These are phyloP conservation scores for Pristionchus exspectatus DNA, from an alignment of 2,888 invertebrate species.

Conservation along the genomic window DNA sequence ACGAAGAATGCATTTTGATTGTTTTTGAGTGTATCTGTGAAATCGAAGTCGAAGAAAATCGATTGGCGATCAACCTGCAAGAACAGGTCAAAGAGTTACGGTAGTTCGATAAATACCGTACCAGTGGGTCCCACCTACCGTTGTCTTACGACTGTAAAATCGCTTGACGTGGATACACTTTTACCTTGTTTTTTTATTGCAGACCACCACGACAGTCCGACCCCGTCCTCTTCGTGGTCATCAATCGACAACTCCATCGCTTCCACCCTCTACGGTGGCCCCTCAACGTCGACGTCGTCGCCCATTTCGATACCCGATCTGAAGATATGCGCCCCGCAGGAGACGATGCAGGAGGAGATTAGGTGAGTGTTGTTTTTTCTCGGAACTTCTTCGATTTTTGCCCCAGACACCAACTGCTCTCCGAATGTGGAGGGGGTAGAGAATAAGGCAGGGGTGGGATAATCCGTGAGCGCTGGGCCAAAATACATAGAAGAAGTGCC, in stretches of 20 bases:
- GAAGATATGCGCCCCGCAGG: conserved; percentile 9
- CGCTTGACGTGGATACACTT: too few species aligned
- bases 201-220: conserved; percentile 20
- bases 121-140: too few species aligned
- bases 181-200: too few species aligned
- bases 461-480: too few species aligned
- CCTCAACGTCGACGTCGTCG: conserved; percentile 10
- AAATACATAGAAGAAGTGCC: too few species aligned
- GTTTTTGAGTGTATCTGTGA: too few species aligned
- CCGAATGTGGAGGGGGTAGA: too few species aligned
- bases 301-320: conserved; percentile 47
- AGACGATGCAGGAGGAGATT: conserved; percentile 11
- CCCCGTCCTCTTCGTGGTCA: conserved; percentile 44
- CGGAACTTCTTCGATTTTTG: too few species aligned
- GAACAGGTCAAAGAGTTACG: background rate
- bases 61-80: background rate
- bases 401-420: too few species aligned
- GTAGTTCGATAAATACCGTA: background rate
- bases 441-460: too few species aligned
- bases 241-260: conserved; percentile 30
- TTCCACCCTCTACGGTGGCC: conserved; percentile 33
- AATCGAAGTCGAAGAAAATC: background rate
- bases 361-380: background rate
- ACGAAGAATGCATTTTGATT: background rate
- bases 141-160: too few species aligned